Evolutionary conservation across 2,797 vertebrate species (phyloP).

Genomic region (Onychomys leucogaster): DNA sequence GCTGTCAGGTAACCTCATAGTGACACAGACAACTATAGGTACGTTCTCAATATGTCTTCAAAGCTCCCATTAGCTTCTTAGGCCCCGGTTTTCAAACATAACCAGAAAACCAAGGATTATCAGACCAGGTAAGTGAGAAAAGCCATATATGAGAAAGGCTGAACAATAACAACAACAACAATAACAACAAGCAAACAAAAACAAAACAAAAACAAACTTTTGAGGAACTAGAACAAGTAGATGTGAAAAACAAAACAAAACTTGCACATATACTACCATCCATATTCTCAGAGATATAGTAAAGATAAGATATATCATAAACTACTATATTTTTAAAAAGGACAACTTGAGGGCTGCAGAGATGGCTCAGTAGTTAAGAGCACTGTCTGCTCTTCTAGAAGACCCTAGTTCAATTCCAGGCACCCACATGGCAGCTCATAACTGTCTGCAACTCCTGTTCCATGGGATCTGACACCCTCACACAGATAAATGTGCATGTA

Average conservation of each 20-base stretch:
- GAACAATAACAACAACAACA: not conserved
- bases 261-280: not conserved
- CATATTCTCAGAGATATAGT: not conserved
- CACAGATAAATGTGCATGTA: not conserved
- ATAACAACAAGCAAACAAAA: too few relatives aligned
- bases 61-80: not conserved
- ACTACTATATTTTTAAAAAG: not conserved
- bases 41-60: not conserved
- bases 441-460: not conserved
- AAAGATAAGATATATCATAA: not conserved
- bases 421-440: not conserved
- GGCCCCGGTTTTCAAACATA: not conserved
- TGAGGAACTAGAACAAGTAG: not conserved
- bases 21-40: not conserved
- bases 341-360: not conserved
- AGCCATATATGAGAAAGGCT: not conserved
- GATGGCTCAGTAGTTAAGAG: not conserved
- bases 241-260: conserved; percentile 11
- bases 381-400: not conserved
- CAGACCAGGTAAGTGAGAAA: not conserved
- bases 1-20: not conserved
- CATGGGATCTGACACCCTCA: not conserved
- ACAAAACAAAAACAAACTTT: not conserved
- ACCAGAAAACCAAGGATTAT: conserved; percentile 10
- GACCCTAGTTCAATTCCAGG: not conserved